Evolutionary conservation across 2,888 invertebrate species (phyloP), one percentile per base, ranked within the genome.

Genomic region (Pachydiplax longipennis): DNA sequence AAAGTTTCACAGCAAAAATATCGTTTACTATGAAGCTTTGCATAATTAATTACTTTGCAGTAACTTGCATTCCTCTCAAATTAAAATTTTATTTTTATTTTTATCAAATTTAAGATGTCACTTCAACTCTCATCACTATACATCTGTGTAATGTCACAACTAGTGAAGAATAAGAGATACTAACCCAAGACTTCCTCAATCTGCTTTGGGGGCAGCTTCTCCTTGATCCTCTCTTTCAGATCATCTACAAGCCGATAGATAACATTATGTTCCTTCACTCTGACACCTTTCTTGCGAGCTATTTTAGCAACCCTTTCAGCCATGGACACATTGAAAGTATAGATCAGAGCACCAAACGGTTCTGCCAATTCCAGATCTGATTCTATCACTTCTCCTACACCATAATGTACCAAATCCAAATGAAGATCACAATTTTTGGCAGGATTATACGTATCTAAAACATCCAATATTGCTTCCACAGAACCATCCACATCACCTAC

Each of bases 401-500:
- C 99, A 93, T 97, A 98, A 94, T 98, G 97, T 61, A 99, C 96
- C 4, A 99, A 94, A 92, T 98, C 97, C 22, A 99, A 94, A 82
- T 96, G 95, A 92, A 99, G 99, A 10, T 94, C 94, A 82, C 92
- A 92, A 3, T 96, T 95, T 2, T 94, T 93, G 90, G 96, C 95
- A n/a, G 95, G 95, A 92, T 97, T 95, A 93, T 99, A 99, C 0
- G 98, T 97, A 92, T 97, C 97, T 91, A 99, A 93, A 15, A 98
- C 97, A 93, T 99, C 98, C 91, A 99, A 94, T 92, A 99, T 97
- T 0, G 99, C 99, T 94, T 99, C 99, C 81, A 99, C 96, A 0
- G 99, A 98, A 0, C 99, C 99, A 94, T 98, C 97, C 2, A 99
- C 99, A 94, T 99, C 99, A 37, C 97, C 97, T 96, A 94, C 37